Conservation (phyloP, 1,140 invertebrate species). For the Luehdorfia chinensis region DNA sequence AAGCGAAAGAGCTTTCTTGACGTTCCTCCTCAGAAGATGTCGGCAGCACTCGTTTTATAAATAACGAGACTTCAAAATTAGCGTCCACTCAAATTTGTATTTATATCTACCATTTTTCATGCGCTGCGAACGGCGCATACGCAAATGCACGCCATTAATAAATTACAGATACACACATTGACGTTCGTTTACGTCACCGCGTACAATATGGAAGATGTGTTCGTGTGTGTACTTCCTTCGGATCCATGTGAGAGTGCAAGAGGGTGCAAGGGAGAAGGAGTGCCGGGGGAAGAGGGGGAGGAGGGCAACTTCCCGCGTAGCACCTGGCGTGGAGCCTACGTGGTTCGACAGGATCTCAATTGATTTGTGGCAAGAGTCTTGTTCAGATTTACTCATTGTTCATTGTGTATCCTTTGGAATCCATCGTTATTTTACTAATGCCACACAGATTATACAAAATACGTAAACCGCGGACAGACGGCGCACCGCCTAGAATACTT, state of each 20-base stretch:
- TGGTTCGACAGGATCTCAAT: constrained; percentile 59
- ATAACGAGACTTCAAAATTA: constrained; percentile 42
- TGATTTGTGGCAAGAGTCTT: constrained; percentile 64
- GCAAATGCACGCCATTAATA: constrained; percentile 63
- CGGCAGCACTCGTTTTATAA: constrained; percentile 26
- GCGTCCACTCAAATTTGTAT: constrained; percentile 47
- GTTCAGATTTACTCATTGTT: constrained; percentile 48
- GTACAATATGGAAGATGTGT: constrained; percentile 19
- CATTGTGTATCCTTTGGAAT: constrained; percentile 18
- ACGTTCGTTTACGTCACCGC: constrained; percentile 40
- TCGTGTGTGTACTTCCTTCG: constrained; percentile 46
- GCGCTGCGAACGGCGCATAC: constrained; percentile 45
- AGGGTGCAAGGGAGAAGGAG: constrained; percentile 26
- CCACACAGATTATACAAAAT: constrained; percentile 5
- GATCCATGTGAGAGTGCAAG: constrained; percentile 32
- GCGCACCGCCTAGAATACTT: constrained; percentile 18
- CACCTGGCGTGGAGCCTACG: constrained; percentile 69
- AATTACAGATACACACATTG: constrained; percentile 55
- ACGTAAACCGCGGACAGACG: neutral
- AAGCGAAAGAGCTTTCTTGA: neutral
- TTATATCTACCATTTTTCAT: constrained; percentile 56
- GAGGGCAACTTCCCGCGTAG: constrained; percentile 60
- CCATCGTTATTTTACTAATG: neutral
- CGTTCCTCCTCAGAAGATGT: constrained; percentile 19
- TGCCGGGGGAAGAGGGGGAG: constrained; percentile 25